Evolutionary conservation across 92 coral and sea anemone genomes (phyloP).

Genomic region (Galaxea fascicularis): DNA sequence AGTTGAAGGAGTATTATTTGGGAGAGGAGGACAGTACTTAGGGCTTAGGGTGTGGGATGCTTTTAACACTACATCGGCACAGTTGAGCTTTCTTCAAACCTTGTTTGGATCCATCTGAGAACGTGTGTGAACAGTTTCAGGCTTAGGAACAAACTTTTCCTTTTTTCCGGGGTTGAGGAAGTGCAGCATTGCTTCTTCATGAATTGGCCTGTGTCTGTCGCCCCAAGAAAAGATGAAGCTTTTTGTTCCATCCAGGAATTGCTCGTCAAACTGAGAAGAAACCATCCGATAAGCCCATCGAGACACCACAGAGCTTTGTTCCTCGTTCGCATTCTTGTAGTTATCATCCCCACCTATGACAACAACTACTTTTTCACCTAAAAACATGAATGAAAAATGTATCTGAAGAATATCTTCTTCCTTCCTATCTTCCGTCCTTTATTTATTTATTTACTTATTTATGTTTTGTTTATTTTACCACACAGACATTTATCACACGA

Average conservation of each 20-base stretch:
- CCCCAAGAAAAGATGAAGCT: slow-evolving; percentile 81
- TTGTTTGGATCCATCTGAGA: neutral
- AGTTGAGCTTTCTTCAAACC: neutral
- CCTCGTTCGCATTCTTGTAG: slow-evolving; percentile 52
- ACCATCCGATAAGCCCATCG: slow-evolving; percentile 67
- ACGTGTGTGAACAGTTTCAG: neutral
- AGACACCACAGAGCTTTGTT: slow-evolving; percentile 48
- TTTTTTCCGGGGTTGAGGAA: slow-evolving; percentile 47
- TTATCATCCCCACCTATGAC: slow-evolving; percentile 76
- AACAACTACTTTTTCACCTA: slow-evolving; percentile 52
- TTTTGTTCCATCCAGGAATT: slow-evolving; percentile 63
- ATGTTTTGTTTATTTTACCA: too few relatives aligned
- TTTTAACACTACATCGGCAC: neutral
- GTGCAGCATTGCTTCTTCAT: slow-evolving; percentile 69
- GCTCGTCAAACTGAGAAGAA: slow-evolving; percentile 65
- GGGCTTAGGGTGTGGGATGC: neutral
- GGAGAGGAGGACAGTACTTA: too few relatives aligned
- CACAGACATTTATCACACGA: too few relatives aligned
- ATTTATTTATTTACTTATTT: too few relatives aligned
- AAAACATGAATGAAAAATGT: neutral
- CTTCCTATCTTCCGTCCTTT: neutral
- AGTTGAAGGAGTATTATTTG: too few relatives aligned
- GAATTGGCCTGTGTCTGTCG: slow-evolving; percentile 62
- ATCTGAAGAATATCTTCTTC: too few relatives aligned
- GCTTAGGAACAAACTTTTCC: slow-evolving; percentile 39